Evolutionary conservation across 2,113 vertebrate species (phyloP).

Genomic region (Toxotes jaculatrix): DNA sequence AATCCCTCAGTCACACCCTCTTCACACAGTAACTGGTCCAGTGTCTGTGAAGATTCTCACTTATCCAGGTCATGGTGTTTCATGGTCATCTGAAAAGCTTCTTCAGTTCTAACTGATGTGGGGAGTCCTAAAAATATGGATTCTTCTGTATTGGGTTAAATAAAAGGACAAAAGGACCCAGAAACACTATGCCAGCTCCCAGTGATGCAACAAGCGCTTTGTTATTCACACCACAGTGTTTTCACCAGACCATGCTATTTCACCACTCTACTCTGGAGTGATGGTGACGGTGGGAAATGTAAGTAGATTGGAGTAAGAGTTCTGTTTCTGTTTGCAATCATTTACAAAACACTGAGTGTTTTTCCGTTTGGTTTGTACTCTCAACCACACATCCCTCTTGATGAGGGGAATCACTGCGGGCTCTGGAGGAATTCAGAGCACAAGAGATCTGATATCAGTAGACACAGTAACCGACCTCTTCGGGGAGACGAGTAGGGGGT

Average conservation of each 20-base stretch:
- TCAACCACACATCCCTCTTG: constrained; percentile 36
- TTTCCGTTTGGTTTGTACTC: constrained; percentile 10
- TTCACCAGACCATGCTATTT: constrained; percentile 14
- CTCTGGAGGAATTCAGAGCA: constrained; percentile 48
- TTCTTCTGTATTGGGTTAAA: neutral
- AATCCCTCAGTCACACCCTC: neutral
- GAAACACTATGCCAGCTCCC: neutral
- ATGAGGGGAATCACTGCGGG: constrained; percentile 25
- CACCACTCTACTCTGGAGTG: constrained; percentile 19
- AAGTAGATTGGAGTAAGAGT: constrained; percentile 9
- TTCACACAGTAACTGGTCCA: neutral
- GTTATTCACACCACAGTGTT: constrained; percentile 22
- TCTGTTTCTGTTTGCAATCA: constrained; percentile 40
- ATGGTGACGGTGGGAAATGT: constrained; percentile 14
- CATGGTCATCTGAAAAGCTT: too few species aligned
- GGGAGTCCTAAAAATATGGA: neutral
- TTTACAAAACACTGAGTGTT: constrained; percentile 8
- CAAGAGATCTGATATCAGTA: constrained; percentile 59
- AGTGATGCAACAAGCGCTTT: constrained; percentile 21
- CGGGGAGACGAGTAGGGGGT: neutral
- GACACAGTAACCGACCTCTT: constrained; percentile 46
- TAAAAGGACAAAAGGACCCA: neutral
- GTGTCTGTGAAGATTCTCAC: neutral
- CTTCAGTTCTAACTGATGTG: too few species aligned
- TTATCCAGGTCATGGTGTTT: neutral